These are phyloP conservation scores for Liodrosophila aerea DNA, from an alignment of 2,888 invertebrate genomes.

Conservation along the genomic window DNA sequence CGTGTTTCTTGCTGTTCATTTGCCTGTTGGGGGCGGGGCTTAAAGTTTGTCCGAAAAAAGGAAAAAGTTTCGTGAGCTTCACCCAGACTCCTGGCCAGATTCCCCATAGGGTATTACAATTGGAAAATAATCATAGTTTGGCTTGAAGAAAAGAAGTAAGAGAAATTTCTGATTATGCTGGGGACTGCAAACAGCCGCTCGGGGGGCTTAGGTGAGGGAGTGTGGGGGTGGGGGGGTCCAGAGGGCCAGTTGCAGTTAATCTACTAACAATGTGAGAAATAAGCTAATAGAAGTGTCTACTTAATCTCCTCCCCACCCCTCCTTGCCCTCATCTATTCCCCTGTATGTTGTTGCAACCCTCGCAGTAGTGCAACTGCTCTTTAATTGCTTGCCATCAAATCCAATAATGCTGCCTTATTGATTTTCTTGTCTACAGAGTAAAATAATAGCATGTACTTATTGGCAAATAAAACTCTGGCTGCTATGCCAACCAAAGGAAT, in stretches of 20 bases:
- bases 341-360: neutral
- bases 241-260: slow-evolving; percentile 36
- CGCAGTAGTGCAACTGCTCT: slow-evolving; percentile 22
- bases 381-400: slow-evolving; percentile 48
- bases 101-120: slow-evolving; percentile 39
- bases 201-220: slow-evolving; percentile 34
- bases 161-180: slow-evolving; percentile 56
- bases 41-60: slow-evolving; percentile 39
- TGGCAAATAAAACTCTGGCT: no score
- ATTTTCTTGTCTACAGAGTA: slow-evolving; percentile 23
- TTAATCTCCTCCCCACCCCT: neutral
- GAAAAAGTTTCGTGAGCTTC: slow-evolving; percentile 45
- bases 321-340: neutral
- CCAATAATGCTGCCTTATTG: slow-evolving; percentile 45
- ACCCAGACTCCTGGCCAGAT: neutral
- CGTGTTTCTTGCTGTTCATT: slow-evolving; percentile 31
- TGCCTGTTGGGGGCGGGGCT: slow-evolving; percentile 34
- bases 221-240: slow-evolving; percentile 8
- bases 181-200: slow-evolving; percentile 53
- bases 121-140: slow-evolving; percentile 66
- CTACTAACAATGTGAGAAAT: slow-evolving; percentile 57
- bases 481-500: no score
- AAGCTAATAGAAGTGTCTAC: slow-evolving; percentile 26
- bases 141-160: slow-evolving; percentile 10
- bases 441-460: neutral